phyloP scores from a whole-genome alignment of 2,797 vertebrate genomes.

The Cryptoprocta ferox region DNA sequence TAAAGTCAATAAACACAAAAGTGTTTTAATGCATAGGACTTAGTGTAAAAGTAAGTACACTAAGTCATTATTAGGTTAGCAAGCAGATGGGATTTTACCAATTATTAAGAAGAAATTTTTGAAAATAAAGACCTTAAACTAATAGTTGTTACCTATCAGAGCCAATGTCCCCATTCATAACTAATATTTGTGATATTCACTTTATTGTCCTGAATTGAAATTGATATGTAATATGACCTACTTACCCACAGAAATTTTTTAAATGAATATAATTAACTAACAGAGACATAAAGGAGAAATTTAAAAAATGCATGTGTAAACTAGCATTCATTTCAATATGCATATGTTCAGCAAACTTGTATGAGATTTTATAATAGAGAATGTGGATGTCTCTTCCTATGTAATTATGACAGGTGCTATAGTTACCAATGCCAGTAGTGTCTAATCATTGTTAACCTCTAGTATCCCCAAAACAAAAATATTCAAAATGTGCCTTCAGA shows the following conservation, averaged over 20 bases:
- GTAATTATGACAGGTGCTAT: not conserved
- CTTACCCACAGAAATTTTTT: not conserved
- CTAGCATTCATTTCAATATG: not conserved
- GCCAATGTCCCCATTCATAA: not conserved
- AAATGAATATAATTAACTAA: not conserved
- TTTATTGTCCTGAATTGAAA: not conserved
- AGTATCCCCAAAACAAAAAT: not conserved
- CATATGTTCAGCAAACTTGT: not conserved
- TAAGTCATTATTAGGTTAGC: not conserved
- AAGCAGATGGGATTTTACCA: not conserved
- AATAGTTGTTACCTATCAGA: not conserved
- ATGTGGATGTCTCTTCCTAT: not conserved
- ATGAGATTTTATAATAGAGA: not conserved
- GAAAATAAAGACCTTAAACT: not conserved
- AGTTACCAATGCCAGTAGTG: rapidly evolving
- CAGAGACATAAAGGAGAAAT: not conserved
- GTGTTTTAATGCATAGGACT: not conserved
- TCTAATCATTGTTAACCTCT: not conserved
- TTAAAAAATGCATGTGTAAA: not conserved
- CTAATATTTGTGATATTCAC: not conserved
- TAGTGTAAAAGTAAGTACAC: not conserved
- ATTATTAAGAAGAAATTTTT: conserved; percentile 12
- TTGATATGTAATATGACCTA: not conserved
- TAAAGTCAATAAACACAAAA: not conserved
- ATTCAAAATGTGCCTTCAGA: not conserved